These are phyloP conservation scores for Acrocyrtus sp. DNA, from an alignment of 2,888 invertebrate genomes.

Conservation along the genomic window DNA sequence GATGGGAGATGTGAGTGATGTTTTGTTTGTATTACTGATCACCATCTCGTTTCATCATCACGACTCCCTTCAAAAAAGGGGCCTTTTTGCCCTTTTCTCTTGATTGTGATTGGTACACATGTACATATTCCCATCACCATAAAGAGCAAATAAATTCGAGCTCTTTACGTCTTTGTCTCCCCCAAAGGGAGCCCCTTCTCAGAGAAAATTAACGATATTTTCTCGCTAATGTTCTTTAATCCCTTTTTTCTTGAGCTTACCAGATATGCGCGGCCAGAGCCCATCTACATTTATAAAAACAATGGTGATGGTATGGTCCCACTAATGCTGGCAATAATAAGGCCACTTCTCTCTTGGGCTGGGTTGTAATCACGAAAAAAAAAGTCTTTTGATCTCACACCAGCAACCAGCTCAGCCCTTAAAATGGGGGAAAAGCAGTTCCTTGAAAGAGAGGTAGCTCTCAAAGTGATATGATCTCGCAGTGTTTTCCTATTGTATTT, in stretches of 20 bases:
- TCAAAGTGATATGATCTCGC: neutral
- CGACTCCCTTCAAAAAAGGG: too few species aligned
- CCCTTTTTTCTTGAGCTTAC: too few species aligned
- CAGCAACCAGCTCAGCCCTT: conserved; percentile 3
- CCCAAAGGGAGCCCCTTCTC: neutral
- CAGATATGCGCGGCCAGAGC: too few species aligned
- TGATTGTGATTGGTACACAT: conserved; percentile 19
- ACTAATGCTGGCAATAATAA: too few species aligned
- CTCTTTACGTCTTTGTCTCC: neutral
- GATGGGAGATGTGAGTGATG: neutral
- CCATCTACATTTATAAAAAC: too few species aligned
- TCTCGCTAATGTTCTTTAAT: conserved; percentile 37
- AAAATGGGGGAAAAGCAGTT: neutral
- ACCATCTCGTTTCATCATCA: too few species aligned
- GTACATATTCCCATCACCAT: conserved; percentile 12
- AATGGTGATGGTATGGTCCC: too few species aligned
- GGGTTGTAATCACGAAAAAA: too few species aligned
- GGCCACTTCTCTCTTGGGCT: too few species aligned
- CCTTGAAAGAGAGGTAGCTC: neutral
- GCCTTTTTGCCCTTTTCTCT: neutral
- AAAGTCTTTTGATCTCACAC: conserved; percentile 40
- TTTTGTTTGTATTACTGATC: conserved; percentile 24
- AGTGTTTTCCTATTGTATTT: neutral
- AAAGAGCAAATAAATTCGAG: conserved; percentile 10
- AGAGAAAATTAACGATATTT: conserved; percentile 38